Evolutionary conservation across 2,888 invertebrate species (phyloP), one percentile per base, ranked within the genome.

Genomic region (Clunio marinus): DNA sequence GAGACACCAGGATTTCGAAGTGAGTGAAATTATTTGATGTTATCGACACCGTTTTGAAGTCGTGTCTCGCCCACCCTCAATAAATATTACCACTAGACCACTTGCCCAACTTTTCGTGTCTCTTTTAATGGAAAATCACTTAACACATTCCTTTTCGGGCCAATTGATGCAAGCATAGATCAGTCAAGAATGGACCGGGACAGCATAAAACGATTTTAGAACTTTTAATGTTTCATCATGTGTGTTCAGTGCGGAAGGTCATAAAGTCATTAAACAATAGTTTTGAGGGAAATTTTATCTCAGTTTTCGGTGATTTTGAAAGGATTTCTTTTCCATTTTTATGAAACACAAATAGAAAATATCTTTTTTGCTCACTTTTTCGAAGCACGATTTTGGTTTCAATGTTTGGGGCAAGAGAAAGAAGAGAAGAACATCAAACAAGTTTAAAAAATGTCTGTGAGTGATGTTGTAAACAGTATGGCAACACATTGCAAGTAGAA

Each of bases 1-100:
- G 79, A 79, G 77, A 76, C 78, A 72, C 76, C 83, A 76, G 83
- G 82, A 76, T 83, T 83, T 76, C 79, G 83, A 78, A 82, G 84
- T 84, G 81, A 84, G 84, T 83, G 28, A 66, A 55, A 27, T 10
- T 22, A n/a, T 66, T 32, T 15, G 27, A 27, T 55, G 13, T 60
- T 20, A 13, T 24, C 10, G 8, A 27, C 27, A 66, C 17, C 28
- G 25, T 27, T n/a, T n/a, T n/a, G 13, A 46, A 24, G 2, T 41
- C 22, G 10, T 41, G 41, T 2, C 41, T 41, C 41, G 10, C 41
- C 32, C 4, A 32, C 32, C 8, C n/a, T 41, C 10, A 41, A 41
- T 5, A 10, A n/a, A n/a, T n/a, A n/a, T n/a, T n/a, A n/a, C n/a
- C n/a, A n/a, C n/a, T n/a, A n/a, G n/a, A n/a, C n/a, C n/a, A n/a